Percentiles rank a stretch among this genome's conserved stretches.
Conservation (phyloP, 2,888 invertebrate species). For the Arctia plantaginis region DNA sequence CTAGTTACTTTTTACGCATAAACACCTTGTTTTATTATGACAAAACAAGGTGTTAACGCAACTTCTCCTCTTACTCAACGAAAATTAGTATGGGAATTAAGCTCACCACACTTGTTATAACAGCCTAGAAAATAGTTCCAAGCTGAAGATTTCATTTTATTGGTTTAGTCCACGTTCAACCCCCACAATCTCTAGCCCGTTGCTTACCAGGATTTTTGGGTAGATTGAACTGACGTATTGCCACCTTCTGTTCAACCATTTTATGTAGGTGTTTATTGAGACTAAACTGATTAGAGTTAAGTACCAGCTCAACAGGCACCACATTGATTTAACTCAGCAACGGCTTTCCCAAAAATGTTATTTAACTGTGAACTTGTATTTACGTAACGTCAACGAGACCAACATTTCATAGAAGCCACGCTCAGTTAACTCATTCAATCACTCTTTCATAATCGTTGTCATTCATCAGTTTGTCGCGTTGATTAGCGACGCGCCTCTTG, state of each 20-base stretch:
- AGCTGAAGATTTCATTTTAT: no score
- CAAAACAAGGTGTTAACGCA: neutral
- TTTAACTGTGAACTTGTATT: conserved; percentile 12
- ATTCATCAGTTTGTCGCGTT: conserved; percentile 60
- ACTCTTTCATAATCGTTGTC: conserved; percentile 55
- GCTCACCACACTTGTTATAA: neutral
- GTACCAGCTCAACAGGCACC: neutral
- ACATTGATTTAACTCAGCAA: neutral
- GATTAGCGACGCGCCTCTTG: conserved; percentile 62
- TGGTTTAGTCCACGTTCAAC: no score
- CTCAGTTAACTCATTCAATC: conserved; percentile 38
- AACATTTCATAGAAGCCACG: conserved; percentile 13
- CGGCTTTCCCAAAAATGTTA: neutral
- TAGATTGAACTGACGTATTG: neutral
- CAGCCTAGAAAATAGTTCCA: no score
- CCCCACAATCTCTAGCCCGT: no score
- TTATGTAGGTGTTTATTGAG: neutral
- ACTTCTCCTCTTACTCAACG: neutral
- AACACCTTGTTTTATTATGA: no score
- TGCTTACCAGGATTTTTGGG: neutral
- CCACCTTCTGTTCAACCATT: neutral
- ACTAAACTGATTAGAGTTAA: neutral
- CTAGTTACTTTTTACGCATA: neutral
- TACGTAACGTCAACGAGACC: conserved; percentile 17
- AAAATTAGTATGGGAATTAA: neutral